Evolutionary conservation across 1,140 invertebrate species (phyloP).

Genomic region (Aethina tumida): DNA sequence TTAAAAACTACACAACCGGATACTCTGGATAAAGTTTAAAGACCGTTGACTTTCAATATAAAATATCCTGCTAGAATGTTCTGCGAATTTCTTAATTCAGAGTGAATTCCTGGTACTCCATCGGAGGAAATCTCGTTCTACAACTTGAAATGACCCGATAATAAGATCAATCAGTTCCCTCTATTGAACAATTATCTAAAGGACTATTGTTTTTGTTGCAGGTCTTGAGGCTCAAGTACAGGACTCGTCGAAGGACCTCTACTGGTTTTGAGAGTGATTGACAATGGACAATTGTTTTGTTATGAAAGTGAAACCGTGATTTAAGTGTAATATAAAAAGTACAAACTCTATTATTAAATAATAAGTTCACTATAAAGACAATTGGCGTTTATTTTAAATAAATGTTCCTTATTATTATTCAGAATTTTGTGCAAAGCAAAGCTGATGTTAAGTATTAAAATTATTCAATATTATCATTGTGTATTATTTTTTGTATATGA

Average conservation of each 20-base stretch:
- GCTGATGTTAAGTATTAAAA: slow-evolving; percentile 30
- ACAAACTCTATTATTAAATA: slow-evolving; percentile 29
- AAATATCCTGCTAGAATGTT: no score
- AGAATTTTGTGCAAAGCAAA: slow-evolving; percentile 22
- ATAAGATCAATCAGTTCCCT: no score
- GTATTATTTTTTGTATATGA: background rate
- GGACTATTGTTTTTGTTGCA: slow-evolving; percentile 27
- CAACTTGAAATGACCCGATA: no score
- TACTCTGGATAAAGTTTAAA: no score
- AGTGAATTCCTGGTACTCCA: no score
- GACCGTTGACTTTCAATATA: no score
- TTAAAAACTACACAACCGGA: no score
- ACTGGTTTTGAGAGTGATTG: slow-evolving; percentile 39
- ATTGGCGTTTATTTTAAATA: slow-evolving; percentile 29
- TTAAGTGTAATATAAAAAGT: slow-evolving; percentile 32
- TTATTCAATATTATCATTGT: slow-evolving; percentile 11
- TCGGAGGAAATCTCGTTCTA: no score
- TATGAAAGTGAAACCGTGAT: slow-evolving; percentile 26
- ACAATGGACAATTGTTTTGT: slow-evolving; percentile 20
- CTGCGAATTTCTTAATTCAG: no score
- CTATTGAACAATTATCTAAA: background rate
- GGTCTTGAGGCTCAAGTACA: slow-evolving; percentile 47
- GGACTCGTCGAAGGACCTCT: slow-evolving; percentile 46
- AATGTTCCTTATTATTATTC: slow-evolving; percentile 29
- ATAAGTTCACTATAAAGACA: slow-evolving; percentile 14